These are phyloP conservation scores for Lota lota DNA, from an alignment of 2,113 vertebrate genomes.

Conservation along the genomic window DNA sequence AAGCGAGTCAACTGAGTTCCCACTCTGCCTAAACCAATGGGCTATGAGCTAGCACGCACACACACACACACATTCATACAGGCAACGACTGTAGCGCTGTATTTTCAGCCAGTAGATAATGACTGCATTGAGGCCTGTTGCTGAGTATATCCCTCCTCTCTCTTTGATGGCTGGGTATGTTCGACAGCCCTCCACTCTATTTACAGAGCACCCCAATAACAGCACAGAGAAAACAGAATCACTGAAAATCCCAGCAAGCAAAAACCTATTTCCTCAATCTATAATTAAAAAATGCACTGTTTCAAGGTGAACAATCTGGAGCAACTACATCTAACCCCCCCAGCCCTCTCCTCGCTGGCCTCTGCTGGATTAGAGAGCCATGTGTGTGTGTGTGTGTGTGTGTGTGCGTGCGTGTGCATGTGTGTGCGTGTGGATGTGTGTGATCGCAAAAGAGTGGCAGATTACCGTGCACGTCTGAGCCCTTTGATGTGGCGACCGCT, in stretches of 20 bases:
- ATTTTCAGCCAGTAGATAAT: slow-evolving; percentile 43
- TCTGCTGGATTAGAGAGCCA: not conserved
- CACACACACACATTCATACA: not conserved
- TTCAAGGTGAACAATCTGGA: slow-evolving; percentile 39
- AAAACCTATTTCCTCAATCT: slow-evolving; percentile 41
- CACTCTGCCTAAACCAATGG: slow-evolving; percentile 37
- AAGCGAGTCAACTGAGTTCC: not conserved
- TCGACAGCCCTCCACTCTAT: slow-evolving; percentile 40
- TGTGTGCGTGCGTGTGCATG: slow-evolving; percentile 1
- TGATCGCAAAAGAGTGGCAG: slow-evolving; percentile 9
- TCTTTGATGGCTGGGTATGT: slow-evolving; percentile 43
- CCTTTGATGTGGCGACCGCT: slow-evolving; percentile 50
- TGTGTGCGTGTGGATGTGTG: slow-evolving; percentile 7
- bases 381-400: not conserved
- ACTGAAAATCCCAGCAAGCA: slow-evolving; percentile 27
- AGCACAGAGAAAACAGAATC: slow-evolving; percentile 9
- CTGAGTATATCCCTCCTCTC: slow-evolving; percentile 36
- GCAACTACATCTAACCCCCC: not conserved
- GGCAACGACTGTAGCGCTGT: slow-evolving; percentile 26
- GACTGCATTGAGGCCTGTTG: slow-evolving; percentile 47
- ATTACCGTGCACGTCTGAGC: slow-evolving; percentile 38
- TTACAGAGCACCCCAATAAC: slow-evolving; percentile 33
- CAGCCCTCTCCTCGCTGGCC: not conserved
- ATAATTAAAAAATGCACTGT: slow-evolving; percentile 1
- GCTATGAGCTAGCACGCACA: slow-evolving; percentile 12